Base-by-base conservation (phyloP, 2,888 invertebrate species). In the Drosophila kambysellisi region DNA sequence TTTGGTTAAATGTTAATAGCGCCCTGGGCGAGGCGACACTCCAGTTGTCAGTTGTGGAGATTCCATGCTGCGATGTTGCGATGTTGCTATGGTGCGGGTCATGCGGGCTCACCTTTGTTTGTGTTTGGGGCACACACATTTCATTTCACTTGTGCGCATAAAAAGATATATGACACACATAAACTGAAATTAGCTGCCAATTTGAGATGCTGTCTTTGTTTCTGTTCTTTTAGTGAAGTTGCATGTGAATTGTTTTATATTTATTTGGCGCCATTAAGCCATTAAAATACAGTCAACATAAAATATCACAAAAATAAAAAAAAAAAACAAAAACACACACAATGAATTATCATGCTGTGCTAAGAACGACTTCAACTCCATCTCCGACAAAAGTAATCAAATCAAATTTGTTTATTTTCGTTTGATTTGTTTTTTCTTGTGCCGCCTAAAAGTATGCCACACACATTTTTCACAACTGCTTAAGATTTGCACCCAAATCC, bases 181-280 rank as follows among this genome's bases (percentile, higher is more conserved):
- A 85, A 85, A 85, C 70, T 76, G 88, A 85, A 85, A 88, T 84
- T 85, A 85, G 85, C 85, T 84, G 88, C 79, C 88, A 88, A 85
- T 85, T 82, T 83, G 74, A 84, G 81, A 84, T 76, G 85, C 66
- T 74, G 66, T 69, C 75, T 70, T 79, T 79, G 79, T 76, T 53
- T 50, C 54, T 33, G 67, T n/a, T 50, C 30, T 56, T 41, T 56
- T 41, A 30, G 15, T 6, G 20, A 20, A 61, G 67, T 58, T 70
- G 74, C 76, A 74, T 87, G 88, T 82, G 75, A 81, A 88, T 88
- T 85, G 88, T 88, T 88, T 85, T 85, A 88, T 82, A 76, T 88
- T 75, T 78, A 69, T 79, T 79, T 70, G 76, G 69, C 75, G 64
- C 71, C 88, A 88, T 85, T 88, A 88, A 82, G 83, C 85, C 81